phyloP scores from a whole-genome alignment of 2,888 invertebrate species.

The Pherbina coryleti region DNA sequence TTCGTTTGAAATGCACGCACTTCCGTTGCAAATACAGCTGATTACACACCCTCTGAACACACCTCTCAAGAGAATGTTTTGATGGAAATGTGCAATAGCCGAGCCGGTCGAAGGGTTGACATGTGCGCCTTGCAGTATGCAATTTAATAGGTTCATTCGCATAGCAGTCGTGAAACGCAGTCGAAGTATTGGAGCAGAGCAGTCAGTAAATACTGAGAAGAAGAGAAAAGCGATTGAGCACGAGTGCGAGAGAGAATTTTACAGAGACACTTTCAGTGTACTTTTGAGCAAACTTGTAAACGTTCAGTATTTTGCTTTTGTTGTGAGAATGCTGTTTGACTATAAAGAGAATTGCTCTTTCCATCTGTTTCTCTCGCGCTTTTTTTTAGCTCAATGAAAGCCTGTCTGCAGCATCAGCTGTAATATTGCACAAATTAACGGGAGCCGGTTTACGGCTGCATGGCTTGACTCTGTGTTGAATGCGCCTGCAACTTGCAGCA shows the following conservation, averaged over 20 bases:
- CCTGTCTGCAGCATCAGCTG: constrained; percentile 30
- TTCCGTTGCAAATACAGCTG: constrained; percentile 25
- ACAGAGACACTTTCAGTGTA: neutral
- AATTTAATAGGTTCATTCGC: constrained; percentile 24
- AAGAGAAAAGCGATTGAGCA: neutral
- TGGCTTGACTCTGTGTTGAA: neutral
- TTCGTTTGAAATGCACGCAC: neutral
- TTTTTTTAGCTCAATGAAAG: neutral
- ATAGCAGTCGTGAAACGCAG: neutral
- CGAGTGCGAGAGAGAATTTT: neutral
- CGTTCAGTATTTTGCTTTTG: no score
- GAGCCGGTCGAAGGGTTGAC: neutral
- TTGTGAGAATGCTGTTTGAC: no score
- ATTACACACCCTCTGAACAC: neutral
- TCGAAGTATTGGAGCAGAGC: neutral
- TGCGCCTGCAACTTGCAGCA: neutral
- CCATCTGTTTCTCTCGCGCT: neutral
- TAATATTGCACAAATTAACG: constrained; percentile 20
- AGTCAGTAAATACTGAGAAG: neutral
- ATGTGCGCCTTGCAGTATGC: constrained; percentile 13
- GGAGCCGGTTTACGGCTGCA: neutral
- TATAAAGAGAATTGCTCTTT: neutral
- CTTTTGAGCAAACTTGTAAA: neutral
- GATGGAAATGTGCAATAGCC: neutral
- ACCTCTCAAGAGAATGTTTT: neutral